Evolutionary conservation across 2,113 vertebrate species (phyloP).

Genomic region (Clarias batrachus): DNA sequence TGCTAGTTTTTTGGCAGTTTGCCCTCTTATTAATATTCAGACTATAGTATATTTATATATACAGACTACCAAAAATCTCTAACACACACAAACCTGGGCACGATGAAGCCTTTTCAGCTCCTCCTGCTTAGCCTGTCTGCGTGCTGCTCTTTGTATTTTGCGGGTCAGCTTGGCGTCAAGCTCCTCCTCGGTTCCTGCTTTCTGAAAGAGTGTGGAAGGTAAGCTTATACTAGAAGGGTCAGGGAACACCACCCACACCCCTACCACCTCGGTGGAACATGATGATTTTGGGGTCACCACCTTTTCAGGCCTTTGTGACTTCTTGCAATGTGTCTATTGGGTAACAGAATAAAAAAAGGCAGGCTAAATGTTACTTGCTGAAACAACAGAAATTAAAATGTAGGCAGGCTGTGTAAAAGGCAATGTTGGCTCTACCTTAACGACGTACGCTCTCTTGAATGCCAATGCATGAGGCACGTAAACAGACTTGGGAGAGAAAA

Average conservation of each 20-base stretch:
- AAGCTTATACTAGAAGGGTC: slow-evolving; percentile 67
- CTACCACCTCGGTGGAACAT: slow-evolving; percentile 63
- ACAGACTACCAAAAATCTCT: neutral
- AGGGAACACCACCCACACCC: slow-evolving; percentile 53
- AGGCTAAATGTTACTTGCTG: slow-evolving; percentile 3
- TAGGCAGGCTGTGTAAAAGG: slow-evolving; percentile 53
- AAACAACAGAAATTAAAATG: slow-evolving; percentile 29
- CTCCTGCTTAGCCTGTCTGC: slow-evolving; percentile 89
- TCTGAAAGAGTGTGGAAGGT: slow-evolving; percentile 71
- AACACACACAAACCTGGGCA: slow-evolving; percentile 78
- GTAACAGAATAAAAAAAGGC: slow-evolving; percentile 27
- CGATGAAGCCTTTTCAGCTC: slow-evolving; percentile 90
- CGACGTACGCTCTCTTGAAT: slow-evolving; percentile 82
- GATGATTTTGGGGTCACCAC: slow-evolving; percentile 54
- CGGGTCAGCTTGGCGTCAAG: slow-evolving; percentile 83
- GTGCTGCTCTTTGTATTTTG: slow-evolving; percentile 83
- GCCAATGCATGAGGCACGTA: slow-evolving; percentile 93
- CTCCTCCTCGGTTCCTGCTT: slow-evolving; percentile 77
- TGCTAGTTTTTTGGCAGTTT: neutral
- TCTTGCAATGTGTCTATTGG: slow-evolving; percentile 35
- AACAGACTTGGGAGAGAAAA: slow-evolving; percentile 76
- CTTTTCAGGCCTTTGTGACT: slow-evolving; percentile 10
- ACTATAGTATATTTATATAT: neutral
- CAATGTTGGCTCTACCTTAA: slow-evolving; percentile 83
- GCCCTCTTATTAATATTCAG: neutral